Evolutionary conservation across 2,888 invertebrate genomes (phyloP), one percentile per base, ranked within the genome.

Genomic region (Gasteruption jaculator): DNA sequence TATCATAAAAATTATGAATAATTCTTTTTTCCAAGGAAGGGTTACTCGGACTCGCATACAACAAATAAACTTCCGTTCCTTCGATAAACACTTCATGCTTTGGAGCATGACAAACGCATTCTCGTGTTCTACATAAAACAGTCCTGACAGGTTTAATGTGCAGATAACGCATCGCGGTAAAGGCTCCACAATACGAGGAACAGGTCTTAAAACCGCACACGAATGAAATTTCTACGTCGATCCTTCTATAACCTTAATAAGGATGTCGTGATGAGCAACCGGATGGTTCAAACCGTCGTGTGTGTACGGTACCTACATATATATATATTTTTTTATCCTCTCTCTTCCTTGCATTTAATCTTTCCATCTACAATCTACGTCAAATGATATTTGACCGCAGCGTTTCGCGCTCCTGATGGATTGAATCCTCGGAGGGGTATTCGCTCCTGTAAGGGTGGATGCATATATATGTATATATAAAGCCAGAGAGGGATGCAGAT

Each of bases 401-500:
- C 33, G 35, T 32, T 36, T 26, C 24, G 27, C 37, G 39, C 39
- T 25, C 34, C 44, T 35, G 40, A 38, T 39, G 45, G 41, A 42
- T 39, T 20, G 15, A 25, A 20, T 11, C 8, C 18, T 15, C 12
- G 12, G 20, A 25, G 15, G 14, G 27, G 38, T 14, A 19, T 29
- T 37, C 18, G 41, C 26, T 26, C 38, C 20, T 34, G 45, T 45
- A 37, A n/a, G n/a, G n/a, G n/a, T n/a, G n/a, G 40, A 40, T 45
- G 33, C 43, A 25, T 38, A 45, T 33, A 32, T 44, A 38, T 31
- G 32, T 14, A 15, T 24, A 21, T n/a, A n/a, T n/a, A n/a, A n/a
- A n/a, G n/a, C n/a, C n/a, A n/a, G 44, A 53, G 56, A 58, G 53
- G 61, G 65, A 68, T 68, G 68, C 65, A 68, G 68, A 69, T 68